Evolutionary conservation across 1,140 invertebrate species (phyloP), one percentile per base, ranked within the genome.

Genomic region (Calliopsis andreniformis): DNA sequence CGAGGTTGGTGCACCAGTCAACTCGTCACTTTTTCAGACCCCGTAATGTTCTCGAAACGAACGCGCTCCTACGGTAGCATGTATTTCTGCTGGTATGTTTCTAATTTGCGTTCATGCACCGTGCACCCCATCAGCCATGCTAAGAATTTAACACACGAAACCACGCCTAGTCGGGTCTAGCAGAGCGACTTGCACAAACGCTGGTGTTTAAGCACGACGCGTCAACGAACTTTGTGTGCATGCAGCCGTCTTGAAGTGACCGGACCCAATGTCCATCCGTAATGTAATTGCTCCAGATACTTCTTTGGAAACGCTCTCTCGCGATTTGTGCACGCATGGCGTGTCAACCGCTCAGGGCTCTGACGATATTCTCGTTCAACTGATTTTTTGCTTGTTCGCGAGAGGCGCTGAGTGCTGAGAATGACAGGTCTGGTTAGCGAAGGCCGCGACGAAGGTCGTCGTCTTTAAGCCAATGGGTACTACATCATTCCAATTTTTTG

Each of bases 61-160:
- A 58, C 47, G 64, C 62, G 68, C 68, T 66, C 10, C 42, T 32
- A 35, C 62, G 30, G 16, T 12, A 18, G 45, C 47, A 63, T 53
- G 42, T 62, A 64, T 66, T 45, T 51, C 69, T 66, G 69, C 62
- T 78, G 83, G 79, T 82, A 86, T 84, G 76, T 76, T 85, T 88
- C 88, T 89, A 89, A 90, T 89, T 90, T 90, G 83, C 85, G 83
- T 85, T 81, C 83, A 83, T 83, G 75, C 76, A 79, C 78, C 78
- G 35, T 78, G 79, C 42, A 64, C 63, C 67, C 61, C 58, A 62
- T 58, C 66, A 64, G 58, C n/a, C 67, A 64, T 77, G 76, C 75
- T 83, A 82, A 86, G 87, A 89, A 89, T 90, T 88, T 89, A 88
- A 90, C 87, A 86, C 88, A 71, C 82, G 83, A 85, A 86, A 88